phyloP scores from a whole-genome alignment of 2,797 vertebrate species.

The Mus minutoides region DNA sequence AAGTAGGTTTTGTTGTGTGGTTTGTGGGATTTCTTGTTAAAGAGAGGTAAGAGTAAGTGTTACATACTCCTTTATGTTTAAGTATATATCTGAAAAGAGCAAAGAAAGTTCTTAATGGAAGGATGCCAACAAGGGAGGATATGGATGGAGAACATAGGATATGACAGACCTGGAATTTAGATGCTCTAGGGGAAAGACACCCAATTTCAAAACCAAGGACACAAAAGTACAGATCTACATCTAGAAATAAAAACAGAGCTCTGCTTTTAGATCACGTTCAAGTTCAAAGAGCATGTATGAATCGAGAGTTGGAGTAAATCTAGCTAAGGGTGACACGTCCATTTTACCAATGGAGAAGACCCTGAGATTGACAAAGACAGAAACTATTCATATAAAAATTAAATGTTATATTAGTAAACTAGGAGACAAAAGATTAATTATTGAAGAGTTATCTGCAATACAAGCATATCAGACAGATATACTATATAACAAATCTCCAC shows the following conservation, averaged over 20 bases:
- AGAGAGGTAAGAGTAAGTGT: neutral
- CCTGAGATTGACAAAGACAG: neutral
- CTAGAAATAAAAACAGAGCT: neutral
- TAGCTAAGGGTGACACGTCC: neutral
- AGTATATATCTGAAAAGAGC: neutral
- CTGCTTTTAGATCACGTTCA: neutral
- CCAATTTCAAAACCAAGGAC: neutral
- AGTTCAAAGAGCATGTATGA: neutral
- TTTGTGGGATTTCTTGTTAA: neutral
- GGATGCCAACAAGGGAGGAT: neutral
- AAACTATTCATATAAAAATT: neutral
- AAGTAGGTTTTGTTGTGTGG: neutral
- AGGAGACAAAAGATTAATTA: neutral
- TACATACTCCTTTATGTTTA: neutral
- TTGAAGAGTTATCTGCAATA: slow-evolving; percentile 33
- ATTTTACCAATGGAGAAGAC: neutral
- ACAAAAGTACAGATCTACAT: neutral
- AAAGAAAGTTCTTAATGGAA: slow-evolving; percentile 9
- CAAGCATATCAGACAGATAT: neutral
- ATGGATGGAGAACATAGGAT: neutral
- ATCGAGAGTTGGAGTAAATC: neutral
- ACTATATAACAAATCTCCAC: slow-evolving; percentile 6
- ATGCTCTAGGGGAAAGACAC: neutral
- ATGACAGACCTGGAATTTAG: neutral
- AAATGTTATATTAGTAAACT: neutral